Conservation (phyloP, 2,888 invertebrate species). For the Platerodrilus igneus region DNA sequence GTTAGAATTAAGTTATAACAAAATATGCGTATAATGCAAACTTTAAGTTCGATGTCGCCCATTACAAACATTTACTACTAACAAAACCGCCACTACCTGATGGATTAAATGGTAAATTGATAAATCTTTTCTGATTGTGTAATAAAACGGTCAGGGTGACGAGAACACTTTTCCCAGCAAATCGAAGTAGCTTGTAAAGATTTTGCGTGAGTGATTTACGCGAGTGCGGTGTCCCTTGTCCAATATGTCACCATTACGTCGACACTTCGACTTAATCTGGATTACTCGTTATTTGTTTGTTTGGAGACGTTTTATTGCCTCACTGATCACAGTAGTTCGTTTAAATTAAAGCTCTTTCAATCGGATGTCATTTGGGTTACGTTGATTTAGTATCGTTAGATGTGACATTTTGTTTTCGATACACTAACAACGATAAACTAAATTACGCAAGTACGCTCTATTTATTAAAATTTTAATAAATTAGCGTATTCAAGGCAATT, state of each 20-base stretch:
- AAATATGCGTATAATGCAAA: too few relatives aligned
- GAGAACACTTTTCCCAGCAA: too few relatives aligned
- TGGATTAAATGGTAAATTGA: too few relatives aligned
- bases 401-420: constrained; percentile 6
- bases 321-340: constrained; percentile 30
- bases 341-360: constrained; percentile 28
- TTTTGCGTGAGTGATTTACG: constrained; percentile 26
- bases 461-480: too few relatives aligned
- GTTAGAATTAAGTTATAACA: too few relatives aligned
- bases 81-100: too few relatives aligned
- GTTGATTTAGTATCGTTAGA: constrained; percentile 16
- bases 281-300: constrained; percentile 34
- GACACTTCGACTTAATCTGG: constrained; percentile 35
- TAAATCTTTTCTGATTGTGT: too few relatives aligned
- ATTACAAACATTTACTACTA: too few relatives aligned
- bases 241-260: constrained; percentile 40
- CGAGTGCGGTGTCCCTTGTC: constrained; percentile 28
- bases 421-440: constrained; percentile 16
- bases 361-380: constrained; percentile 18
- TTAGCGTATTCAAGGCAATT: too few relatives aligned
- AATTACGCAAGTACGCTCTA: too few relatives aligned
- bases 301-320: constrained; percentile 31
- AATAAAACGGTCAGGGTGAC: too few relatives aligned
- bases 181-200: constrained; percentile 19
- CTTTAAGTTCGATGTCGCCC: too few relatives aligned